phyloP scores from a whole-genome alignment of 2,888 invertebrate species.

The Blomia tropicalis region DNA sequence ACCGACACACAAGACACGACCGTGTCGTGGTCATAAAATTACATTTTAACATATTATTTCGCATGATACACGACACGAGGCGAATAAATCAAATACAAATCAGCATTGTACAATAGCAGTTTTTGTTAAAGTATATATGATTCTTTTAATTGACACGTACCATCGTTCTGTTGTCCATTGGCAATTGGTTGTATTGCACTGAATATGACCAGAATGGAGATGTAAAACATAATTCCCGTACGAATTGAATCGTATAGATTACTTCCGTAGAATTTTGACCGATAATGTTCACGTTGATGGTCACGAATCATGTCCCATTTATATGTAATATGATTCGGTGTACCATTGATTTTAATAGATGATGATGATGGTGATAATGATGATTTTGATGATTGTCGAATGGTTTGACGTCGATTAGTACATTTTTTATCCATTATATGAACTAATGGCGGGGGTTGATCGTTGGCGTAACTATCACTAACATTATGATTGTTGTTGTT shows the following conservation, averaged over 20 bases:
- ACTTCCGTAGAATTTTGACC: neutral
- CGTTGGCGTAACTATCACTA: too few species aligned
- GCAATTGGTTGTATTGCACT: neutral
- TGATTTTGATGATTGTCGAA: neutral
- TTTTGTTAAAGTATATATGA: neutral
- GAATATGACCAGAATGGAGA: slow-evolving; percentile 4
- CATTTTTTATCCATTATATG: too few species aligned
- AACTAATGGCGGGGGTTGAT: too few species aligned
- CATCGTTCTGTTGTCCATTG: neutral
- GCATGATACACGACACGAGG: too few species aligned
- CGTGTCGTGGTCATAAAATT: too few species aligned
- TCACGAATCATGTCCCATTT: neutral
- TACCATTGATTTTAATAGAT: neutral
- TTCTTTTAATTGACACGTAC: neutral
- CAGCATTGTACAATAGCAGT: too few species aligned
- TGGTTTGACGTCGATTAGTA: too few species aligned
- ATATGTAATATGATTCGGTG: neutral
- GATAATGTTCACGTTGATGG: neutral
- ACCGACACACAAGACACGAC: too few species aligned
- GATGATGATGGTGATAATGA: neutral
- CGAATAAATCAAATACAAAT: too few species aligned
- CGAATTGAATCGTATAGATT: neutral
- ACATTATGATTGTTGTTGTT: too few species aligned
- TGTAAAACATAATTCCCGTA: neutral
- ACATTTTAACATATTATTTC: too few species aligned